Base-by-base conservation (phyloP, 2,797 vertebrate species). In the Cirrhinus molitorella region DNA sequence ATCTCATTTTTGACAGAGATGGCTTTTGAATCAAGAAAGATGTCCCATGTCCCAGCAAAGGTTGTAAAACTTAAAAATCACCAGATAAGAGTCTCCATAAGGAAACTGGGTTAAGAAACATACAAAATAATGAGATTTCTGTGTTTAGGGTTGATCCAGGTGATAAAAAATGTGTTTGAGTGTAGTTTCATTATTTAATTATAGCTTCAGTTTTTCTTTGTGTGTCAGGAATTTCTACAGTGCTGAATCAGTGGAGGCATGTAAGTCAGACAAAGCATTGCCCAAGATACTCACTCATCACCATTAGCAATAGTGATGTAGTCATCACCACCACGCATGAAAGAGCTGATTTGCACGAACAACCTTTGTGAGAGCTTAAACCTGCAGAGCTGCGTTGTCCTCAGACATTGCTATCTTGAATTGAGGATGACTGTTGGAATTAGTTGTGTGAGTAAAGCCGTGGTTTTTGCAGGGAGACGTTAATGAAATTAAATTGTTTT, bases 401-500 rank as follows among this genome's bases (percentile, higher is more conserved):
- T 55, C 21, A 25, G 8, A 57, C 61, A 0, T 16, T 84, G 19
- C 51, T 55, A 59, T 17, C 31, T 23, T 28, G 28, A 75, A 67
- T 79, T 16, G n/a, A 83, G 34, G 17, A 57, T 79, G 59, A 79
- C 67, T 51, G 34, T 12, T 43, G 59, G 63, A 78, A 71, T 67
- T 80, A 49, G 70, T 75, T 28, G 21, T 40, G 28, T 7, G 12
- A 63, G 67, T 53, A 10, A 21, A 59, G 17, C 31, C n/a, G 47
- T 57, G 1, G 14, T 72, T 68, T 63, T 84, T 71, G 57, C 7
- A 9, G 4, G 5, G 47, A 72, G 53, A 23, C 17, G 12, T 67
- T 80, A 59, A 86, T 80, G 34, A 65, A 75, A 75, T 19, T 12
- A 40, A 83, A 73, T 51, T 14, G 31, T 81, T 81, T 84, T 71